Evolutionary conservation across 2,797 vertebrate genomes (phyloP).

Genomic region (Melanotaenia parkinsoni): DNA sequence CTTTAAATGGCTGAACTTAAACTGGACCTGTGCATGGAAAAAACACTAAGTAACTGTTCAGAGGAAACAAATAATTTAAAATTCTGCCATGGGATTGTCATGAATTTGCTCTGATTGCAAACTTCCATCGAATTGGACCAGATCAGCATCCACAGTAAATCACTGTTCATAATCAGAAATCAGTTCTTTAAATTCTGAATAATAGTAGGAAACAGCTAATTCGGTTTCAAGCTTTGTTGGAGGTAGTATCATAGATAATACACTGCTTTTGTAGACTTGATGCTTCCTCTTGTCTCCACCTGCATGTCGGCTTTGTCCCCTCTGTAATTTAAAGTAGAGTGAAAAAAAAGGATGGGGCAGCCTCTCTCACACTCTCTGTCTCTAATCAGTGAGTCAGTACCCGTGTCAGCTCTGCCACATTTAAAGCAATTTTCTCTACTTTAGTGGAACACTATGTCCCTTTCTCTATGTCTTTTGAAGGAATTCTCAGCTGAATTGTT

Average conservation of each 20-base stretch:
- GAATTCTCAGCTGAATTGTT: conserved; percentile 26
- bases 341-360: conserved; percentile 8
- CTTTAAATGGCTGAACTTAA: too few relatives aligned
- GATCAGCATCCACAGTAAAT: not conserved
- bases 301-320: not conserved
- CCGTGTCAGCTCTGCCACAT: conserved; percentile 23
- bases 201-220: not conserved
- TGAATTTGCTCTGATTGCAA: too few relatives aligned
- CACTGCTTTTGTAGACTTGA: not conserved
- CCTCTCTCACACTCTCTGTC: conserved; percentile 28
- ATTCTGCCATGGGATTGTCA: too few relatives aligned
- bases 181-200: not conserved
- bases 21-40: too few relatives aligned
- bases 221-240: not conserved
- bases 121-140: not conserved
- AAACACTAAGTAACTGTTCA: too few relatives aligned
- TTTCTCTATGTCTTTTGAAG: conserved; percentile 22
- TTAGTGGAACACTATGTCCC: conserved; percentile 33
- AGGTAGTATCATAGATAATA: conserved; percentile 1
- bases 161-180: not conserved
- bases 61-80: too few relatives aligned
- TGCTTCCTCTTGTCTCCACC: not conserved
- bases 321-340: conserved; percentile 16
- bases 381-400: conserved; percentile 39
- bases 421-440: conserved; percentile 39